These are phyloP conservation scores for Zootermopsis nevadensis DNA, from an alignment of 2,888 invertebrate species.

Conservation along the genomic window DNA sequence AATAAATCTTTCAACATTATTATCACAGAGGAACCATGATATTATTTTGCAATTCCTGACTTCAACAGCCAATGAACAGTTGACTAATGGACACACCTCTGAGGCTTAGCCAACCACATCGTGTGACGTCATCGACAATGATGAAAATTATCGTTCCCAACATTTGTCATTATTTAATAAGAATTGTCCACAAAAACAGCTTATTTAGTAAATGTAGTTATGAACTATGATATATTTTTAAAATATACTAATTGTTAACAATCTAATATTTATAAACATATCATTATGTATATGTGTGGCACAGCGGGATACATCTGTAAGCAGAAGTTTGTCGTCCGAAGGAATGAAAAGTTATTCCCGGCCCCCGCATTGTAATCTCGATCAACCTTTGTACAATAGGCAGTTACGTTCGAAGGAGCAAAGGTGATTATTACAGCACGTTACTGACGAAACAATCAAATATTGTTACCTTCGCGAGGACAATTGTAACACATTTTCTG, in stretches of 20 bases:
- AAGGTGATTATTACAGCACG: neutral
- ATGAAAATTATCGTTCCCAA: neutral
- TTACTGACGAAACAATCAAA: neutral
- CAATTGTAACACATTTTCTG: neutral
- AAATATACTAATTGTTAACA: neutral
- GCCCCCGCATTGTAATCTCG: neutral
- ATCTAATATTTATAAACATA: neutral
- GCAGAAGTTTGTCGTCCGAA: neutral
- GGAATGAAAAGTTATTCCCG: neutral
- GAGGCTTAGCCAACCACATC: neutral
- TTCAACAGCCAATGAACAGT: neutral
- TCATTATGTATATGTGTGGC: neutral
- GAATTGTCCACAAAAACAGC: neutral
- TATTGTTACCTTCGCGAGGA: neutral
- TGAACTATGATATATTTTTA: neutral
- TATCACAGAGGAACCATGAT: conserved; percentile 29
- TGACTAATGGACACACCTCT: conserved; percentile 5
- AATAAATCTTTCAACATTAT: neutral
- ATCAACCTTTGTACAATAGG: neutral
- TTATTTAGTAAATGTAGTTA: neutral
- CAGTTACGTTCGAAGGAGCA: conserved; percentile 1
- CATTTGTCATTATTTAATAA: neutral
- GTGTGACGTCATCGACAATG: neutral
- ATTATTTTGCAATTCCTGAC: neutral
- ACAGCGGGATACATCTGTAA: neutral